These are phyloP conservation scores for Torymus tubicola DNA, from an alignment of 2,888 invertebrate species.

Conservation along the genomic window DNA sequence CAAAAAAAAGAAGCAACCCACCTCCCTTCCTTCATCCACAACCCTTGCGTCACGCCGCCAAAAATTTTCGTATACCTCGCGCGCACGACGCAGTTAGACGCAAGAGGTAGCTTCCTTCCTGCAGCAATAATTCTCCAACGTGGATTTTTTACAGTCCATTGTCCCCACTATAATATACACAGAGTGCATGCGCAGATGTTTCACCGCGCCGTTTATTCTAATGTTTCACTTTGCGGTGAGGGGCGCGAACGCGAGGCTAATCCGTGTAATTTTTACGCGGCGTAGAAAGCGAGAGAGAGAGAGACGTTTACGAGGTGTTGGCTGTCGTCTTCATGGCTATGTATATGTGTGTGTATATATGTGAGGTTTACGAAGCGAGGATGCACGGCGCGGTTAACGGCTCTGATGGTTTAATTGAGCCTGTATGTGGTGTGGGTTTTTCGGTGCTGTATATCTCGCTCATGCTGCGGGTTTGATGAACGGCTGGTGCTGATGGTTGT, in stretches of 20 bases:
- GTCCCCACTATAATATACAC: not conserved
- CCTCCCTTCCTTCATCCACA: not conserved
- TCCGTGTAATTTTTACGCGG: conserved; percentile 54
- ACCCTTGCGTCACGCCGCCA: conserved; percentile 32
- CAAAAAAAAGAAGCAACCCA: conserved; percentile 2
- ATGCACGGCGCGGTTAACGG: too few species aligned
- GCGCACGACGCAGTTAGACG: conserved; percentile 53
- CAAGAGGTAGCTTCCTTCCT: not conserved
- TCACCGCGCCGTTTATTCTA: conserved; percentile 38
- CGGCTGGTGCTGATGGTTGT: too few species aligned
- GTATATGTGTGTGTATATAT: too few species aligned
- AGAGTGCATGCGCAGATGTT: conserved; percentile 46
- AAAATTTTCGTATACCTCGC: conserved; percentile 31
- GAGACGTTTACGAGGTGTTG: conserved; percentile 41
- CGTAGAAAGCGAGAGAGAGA: not conserved
- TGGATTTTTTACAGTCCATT: conserved; percentile 49
- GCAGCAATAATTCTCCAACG: conserved; percentile 25
- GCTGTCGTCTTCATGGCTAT: not conserved
- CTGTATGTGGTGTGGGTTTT: too few species aligned
- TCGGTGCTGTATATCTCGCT: too few species aligned
- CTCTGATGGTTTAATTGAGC: too few species aligned
- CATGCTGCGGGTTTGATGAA: too few species aligned
- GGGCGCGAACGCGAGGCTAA: conserved; percentile 10
- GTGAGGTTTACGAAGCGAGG: too few species aligned
- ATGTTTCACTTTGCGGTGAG: conserved; percentile 50